Evolutionary conservation across 2,797 vertebrate species (phyloP), one percentile per base, ranked within the genome.

Genomic region (Sebastes kiyomatsui): DNA sequence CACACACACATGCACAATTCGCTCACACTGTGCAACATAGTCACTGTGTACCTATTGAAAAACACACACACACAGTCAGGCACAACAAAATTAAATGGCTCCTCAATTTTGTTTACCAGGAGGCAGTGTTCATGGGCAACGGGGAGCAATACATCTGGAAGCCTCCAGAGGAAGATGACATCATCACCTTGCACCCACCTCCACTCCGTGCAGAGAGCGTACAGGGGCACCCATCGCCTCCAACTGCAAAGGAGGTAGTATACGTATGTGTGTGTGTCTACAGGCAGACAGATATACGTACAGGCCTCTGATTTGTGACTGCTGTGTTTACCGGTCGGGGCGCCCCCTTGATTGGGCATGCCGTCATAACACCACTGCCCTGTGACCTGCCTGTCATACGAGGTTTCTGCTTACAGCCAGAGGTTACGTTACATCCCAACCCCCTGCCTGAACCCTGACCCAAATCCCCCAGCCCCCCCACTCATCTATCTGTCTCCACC

Each of bases 61-160:
- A 42, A 38, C 7, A 71, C 30, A 70, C 55, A 33, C 32, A 62
- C 66, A 55, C 72, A 64, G 22, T 30, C 6, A n/a, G 8, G 14
- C n/a, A 64, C 16, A 38, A 55, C 52, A 64, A 6, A 55, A 65
- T 23, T 32, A 66, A 56, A 60, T 28, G 79, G n/a, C 67, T 25
- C 27, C 16, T 77, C 27, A 27, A 78, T 71, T 83, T 72, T 82
- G 69, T 77, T 71, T 65, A 30, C 67, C 81, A 96, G 96, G 95
- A 96, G 84, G 90, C 95, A 2, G 95, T 96, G 75, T 96, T 96
- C 87, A 96, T 96, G 82, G 96, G 96, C 42, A 96, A 96, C 5
- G 96, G 96, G n/a, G 96, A 96, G 84, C 94, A 96, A 86, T 96
- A 96, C 87, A 96, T 96, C 84, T 96, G 96, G 96, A 96, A 96